Conservation (phyloP, 1,140 invertebrate genomes). For the Leptopilina clavipes region DNA sequence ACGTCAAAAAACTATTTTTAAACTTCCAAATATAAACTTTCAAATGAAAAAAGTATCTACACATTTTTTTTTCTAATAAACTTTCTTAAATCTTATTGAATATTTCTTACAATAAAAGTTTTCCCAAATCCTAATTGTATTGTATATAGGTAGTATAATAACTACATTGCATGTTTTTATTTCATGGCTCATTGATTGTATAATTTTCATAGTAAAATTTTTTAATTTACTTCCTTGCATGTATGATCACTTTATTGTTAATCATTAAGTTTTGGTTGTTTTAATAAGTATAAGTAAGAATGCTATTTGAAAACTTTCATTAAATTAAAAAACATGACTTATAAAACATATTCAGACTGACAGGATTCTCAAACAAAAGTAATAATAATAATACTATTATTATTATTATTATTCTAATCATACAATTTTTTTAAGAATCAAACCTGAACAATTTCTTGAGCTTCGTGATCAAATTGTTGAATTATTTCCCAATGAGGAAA, state of each 20-base stretch:
- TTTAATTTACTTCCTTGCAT: not conserved
- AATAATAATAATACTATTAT: too few relatives aligned
- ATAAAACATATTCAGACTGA: not conserved
- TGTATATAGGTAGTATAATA: too few relatives aligned
- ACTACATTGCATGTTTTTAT: too few relatives aligned
- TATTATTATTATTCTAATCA: constrained; percentile 9
- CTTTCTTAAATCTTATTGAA: too few relatives aligned
- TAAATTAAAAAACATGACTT: not conserved
- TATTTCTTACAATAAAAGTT: too few relatives aligned
- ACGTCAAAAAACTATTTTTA: too few relatives aligned
- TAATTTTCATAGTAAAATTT: too few relatives aligned
- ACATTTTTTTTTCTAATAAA: too few relatives aligned
- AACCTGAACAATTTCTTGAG: not conserved
- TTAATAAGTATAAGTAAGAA: not conserved
- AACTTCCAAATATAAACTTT: too few relatives aligned
- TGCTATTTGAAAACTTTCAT: not conserved
- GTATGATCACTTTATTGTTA: not conserved
- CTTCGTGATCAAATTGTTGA: constrained; percentile 35
- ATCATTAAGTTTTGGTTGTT: not conserved
- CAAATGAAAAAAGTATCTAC: too few relatives aligned
- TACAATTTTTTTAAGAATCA: constrained; percentile 35
- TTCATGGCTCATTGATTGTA: too few relatives aligned
- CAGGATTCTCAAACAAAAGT: not conserved
- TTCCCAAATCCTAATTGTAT: too few relatives aligned
- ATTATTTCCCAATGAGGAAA: constrained; percentile 41